Conservation (phyloP, 2,888 invertebrate species). For the Cerastis leucographa region DNA sequence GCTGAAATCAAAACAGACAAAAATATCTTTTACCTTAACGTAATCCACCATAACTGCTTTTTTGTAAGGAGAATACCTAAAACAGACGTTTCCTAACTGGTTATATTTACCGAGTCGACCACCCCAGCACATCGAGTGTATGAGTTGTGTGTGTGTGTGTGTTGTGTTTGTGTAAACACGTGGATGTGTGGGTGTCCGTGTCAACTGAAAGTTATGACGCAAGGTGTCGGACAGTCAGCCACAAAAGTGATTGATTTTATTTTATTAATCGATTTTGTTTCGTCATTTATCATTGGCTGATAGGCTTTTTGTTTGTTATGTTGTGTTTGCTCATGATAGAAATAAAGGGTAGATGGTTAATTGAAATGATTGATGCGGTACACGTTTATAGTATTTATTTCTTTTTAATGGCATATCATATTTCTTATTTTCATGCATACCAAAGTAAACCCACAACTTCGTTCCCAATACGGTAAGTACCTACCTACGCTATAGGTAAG, state of each 20-base stretch:
- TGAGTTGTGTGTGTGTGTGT: constrained; percentile 2
- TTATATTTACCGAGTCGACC: constrained; percentile 65
- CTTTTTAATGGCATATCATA: constrained; percentile 21
- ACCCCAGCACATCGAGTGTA: constrained; percentile 46
- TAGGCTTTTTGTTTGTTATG: constrained; percentile 50
- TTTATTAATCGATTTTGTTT: constrained; percentile 53
- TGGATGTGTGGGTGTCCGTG: constrained; percentile 64
- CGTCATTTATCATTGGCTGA: constrained; percentile 55
- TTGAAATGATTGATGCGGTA: constrained; percentile 54
- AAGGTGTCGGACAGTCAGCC: constrained; percentile 58
- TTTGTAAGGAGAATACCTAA: constrained; percentile 43
- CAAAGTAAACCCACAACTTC: background rate
- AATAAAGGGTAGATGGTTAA: constrained; percentile 50
- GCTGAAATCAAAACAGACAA: background rate
- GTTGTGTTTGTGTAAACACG: constrained; percentile 50
- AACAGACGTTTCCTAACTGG: constrained; percentile 60
- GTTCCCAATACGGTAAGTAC: too few species aligned
- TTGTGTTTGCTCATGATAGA: constrained; percentile 42
- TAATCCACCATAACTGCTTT: constrained; percentile 46
- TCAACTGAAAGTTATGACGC: constrained; percentile 69
- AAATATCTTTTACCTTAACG: constrained; percentile 35
- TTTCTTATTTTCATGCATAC: constrained; percentile 15
- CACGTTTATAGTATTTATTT: background rate
- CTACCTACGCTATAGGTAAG: too few species aligned
- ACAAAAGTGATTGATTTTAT: constrained; percentile 63